phyloP scores from a whole-genome alignment of 2,797 vertebrate genomes.

The Eremophila alpestris region DNA sequence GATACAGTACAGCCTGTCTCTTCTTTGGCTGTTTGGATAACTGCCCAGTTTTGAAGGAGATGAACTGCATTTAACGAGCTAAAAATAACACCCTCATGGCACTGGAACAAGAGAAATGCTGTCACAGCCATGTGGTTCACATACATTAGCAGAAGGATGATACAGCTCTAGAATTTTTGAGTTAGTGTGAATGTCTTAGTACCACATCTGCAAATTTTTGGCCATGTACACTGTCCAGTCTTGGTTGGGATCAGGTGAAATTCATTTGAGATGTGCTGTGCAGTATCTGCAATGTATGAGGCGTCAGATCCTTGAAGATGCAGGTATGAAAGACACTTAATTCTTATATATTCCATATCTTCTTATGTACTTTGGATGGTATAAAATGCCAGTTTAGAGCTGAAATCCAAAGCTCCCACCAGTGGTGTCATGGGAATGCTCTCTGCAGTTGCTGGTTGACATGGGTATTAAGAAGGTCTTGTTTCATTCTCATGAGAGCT shows the following conservation, averaged over 20 bases:
- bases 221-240: neutral
- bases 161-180: slow-evolving; percentile 23
- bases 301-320: neutral
- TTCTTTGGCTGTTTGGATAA: slow-evolving; percentile 68
- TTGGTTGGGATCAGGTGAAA: neutral
- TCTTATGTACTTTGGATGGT: neutral
- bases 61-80: slow-evolving; percentile 62
- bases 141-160: slow-evolving; percentile 32
- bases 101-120: slow-evolving; percentile 48
- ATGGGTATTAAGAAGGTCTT: neutral
- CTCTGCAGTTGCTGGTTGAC: neutral
- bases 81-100: slow-evolving; percentile 64
- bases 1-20: slow-evolving; percentile 64
- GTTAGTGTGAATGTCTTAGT: slow-evolving; percentile 11
- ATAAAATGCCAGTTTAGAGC: neutral
- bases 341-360: neutral
- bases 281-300: neutral
- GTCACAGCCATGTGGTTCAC: slow-evolving; percentile 1
- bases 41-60: slow-evolving; percentile 72
- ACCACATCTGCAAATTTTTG: slow-evolving; percentile 56
- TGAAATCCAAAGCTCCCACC: neutral
- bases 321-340: neutral
- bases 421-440: neutral
- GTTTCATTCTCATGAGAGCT: slow-evolving; percentile 1
- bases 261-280: neutral